Evolutionary conservation across 2,113 vertebrate species (phyloP), one percentile per base, ranked within the genome.

Genomic region (Elephas maximus): DNA sequence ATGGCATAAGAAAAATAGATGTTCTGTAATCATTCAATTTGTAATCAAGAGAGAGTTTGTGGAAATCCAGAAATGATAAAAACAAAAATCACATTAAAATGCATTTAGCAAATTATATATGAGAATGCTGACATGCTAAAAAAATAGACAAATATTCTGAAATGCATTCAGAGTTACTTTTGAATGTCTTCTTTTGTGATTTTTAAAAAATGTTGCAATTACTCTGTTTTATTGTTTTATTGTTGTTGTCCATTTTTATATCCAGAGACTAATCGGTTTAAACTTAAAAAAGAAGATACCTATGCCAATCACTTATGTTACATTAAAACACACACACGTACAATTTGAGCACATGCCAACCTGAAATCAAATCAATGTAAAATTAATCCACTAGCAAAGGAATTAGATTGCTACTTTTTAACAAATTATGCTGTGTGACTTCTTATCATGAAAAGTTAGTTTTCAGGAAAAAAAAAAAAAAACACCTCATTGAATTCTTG

Each of bases 81-180:
- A 91, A 73, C 74, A 79, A 89, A 78, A 26, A 81, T 24, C 1
- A 81, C 33, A 57, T 65, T 63, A 69, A 94, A 88, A 57, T 67
- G 1, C 1, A 71, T 44, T 88, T 11, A 67, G 6, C 17, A 90
- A 20, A 69, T 81, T 89, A 53, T 44, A 69, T 62, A 63, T 23
- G 44, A 69, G 14, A 1, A 67, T 48, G 45, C 5, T 77, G 20
- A 91, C 11, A 62, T 26, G 44, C 21, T 60, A 12, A 57, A 11
- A 77, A 44, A 78, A 67, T 81, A 67, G 5, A 60, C 17, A 90
- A 80, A 57, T n/a, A 77, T 91, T 79, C 41, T 82, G 8, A 97
- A 88, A 88, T 81, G 1, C 1, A 85, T 94, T 85, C 7, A 90
- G 8, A 8, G 62, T 77, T 76, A 53, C 5, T 80, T 76, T 76